A percentile compares a stretch with the other conserved stretches of the same genome.
Evolutionary conservation across 2,888 invertebrate genomes (phyloP).

Genomic region (Cephonodes hylas): DNA sequence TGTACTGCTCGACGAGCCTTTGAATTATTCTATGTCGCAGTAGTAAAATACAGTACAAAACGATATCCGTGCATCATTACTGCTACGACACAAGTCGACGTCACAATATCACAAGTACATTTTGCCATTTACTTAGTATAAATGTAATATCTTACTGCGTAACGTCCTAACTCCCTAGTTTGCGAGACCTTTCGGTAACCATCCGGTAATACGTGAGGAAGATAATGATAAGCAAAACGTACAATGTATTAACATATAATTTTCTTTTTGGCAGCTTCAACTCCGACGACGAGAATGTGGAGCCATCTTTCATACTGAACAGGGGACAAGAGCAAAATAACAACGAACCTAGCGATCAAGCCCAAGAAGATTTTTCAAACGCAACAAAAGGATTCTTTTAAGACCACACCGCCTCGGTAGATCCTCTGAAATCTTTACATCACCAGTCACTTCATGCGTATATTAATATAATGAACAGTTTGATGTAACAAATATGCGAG

Average conservation of each 20-base stretch:
- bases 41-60: background rate
- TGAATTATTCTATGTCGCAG: too few relatives aligned
- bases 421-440: background rate
- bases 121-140: too few relatives aligned
- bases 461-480: background rate
- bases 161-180: too few relatives aligned
- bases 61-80: background rate
- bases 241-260: slow-evolving; percentile 4
- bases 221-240: too few relatives aligned
- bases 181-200: too few relatives aligned
- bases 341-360: slow-evolving; percentile 49
- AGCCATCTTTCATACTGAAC: slow-evolving; percentile 61
- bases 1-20: too few relatives aligned
- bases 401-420: slow-evolving; percentile 28
- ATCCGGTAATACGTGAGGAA: too few relatives aligned
- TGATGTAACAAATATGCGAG: background rate
- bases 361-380: slow-evolving; percentile 37
- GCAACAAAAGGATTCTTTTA: slow-evolving; percentile 39
- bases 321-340: slow-evolving; percentile 63
- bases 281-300: slow-evolving; percentile 62
- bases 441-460: background rate
- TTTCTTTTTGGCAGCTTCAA: slow-evolving; percentile 51
- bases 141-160: too few relatives aligned
- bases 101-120: background rate
- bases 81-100: background rate